Evolutionary conservation across 2,113 vertebrate species (phyloP), one percentile per base, ranked within the genome.

Genomic region (Cryptoleucopteryx plumbea): DNA sequence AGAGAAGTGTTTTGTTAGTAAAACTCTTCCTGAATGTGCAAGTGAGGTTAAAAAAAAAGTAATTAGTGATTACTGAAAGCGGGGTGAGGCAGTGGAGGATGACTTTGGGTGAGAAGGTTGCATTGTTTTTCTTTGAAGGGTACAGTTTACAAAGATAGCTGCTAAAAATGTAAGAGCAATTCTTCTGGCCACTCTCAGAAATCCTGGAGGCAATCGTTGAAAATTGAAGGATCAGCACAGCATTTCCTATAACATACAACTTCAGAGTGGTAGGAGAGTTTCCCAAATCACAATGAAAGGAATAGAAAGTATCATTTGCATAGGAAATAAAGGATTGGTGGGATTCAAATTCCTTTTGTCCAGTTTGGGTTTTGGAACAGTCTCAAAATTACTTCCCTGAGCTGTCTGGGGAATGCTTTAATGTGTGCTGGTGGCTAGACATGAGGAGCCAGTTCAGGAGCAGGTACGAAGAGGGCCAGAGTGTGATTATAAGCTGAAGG

Each of bases 1-100:
- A 34, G 91, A 84, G 68, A 74, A 91, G 50, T 84, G 70, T 95
- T 96, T 96, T 96, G 71, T 96, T 96, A 90, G 86, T 83, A 91
- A 96, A 93, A 96, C 86, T 88, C 90, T 74, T 80, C 67, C 78
- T 90, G 95, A 87, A 93, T 94, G 75, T 95, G 53, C 68, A 92
- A 95, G 81, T 63, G 83, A 92, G 75, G 53, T 40, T 79, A 31
- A 79, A 82, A 81, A 47, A 47, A 53, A 50, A 26, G n/a, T 3
- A 50, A 78, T 78, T 75, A n/a, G 62, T 27, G 62, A 68, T 95
- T 91, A 59, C 56, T 47, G 66, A 72, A 82, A 73, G 67, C 45
- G 36, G 42, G 27, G 36, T 0, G 5, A 88, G 47, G 23, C 26
- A 65, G 53, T 17, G 32, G 45, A 15, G 43, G 22, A 18, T 1